These are phyloP conservation scores for Nibea albiflora DNA, from an alignment of 2,113 vertebrate species.

Conservation along the genomic window DNA sequence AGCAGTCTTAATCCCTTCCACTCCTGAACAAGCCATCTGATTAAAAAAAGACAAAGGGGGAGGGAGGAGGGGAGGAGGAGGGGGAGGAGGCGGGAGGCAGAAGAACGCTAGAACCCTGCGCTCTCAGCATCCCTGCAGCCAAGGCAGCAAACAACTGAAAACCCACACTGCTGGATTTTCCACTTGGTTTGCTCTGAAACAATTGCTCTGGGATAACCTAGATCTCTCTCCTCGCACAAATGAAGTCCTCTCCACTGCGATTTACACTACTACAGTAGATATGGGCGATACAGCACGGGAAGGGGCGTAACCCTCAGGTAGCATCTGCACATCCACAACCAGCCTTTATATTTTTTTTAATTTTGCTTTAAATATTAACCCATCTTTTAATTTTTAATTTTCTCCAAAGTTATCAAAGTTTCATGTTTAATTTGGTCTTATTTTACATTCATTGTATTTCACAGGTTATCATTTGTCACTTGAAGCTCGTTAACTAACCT, in stretches of 20 bases:
- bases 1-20: conserved; percentile 72
- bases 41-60: conserved; percentile 74
- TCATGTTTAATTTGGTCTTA: background rate
- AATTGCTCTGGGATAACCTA: conserved; percentile 82
- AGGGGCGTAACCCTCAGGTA: background rate
- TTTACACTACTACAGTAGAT: conserved; percentile 46
- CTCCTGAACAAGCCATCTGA: conserved; percentile 78
- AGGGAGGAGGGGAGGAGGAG: conserved; percentile 1
- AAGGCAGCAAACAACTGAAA: conserved; percentile 75
- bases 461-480: background rate
- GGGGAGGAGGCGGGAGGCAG: no score
- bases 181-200: conserved; percentile 78
- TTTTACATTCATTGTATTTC: background rate
- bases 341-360: background rate
- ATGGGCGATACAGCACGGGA: conserved; percentile 3
- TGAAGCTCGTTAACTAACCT: background rate
- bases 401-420: background rate
- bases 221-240: conserved; percentile 68
- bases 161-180: conserved; percentile 76
- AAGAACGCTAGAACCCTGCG: conserved; percentile 55
- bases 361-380: background rate
- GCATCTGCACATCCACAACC: background rate
- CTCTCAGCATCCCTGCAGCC: conserved; percentile 66
- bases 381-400: background rate
- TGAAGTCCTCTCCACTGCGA: conserved; percentile 62